phyloP scores from a whole-genome alignment of 1,140 invertebrate genomes.

The Platyura marginata region DNA sequence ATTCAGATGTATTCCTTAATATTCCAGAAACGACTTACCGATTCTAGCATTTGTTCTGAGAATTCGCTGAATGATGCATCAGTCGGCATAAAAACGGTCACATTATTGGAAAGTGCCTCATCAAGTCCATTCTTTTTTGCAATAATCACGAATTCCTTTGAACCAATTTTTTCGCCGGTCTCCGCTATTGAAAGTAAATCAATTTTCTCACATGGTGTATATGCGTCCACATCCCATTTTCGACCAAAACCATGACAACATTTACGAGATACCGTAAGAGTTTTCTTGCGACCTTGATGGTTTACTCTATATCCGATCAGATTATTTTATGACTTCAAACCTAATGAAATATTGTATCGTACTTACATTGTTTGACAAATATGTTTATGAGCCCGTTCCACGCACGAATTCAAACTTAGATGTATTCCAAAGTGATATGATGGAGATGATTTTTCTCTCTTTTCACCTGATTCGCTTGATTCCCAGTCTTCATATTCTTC shows the following conservation, averaged over 20 bases:
- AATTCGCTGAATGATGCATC: slow-evolving; percentile 32
- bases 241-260: slow-evolving; percentile 37
- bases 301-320: slow-evolving; percentile 27
- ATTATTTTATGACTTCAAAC: neutral
- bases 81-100: slow-evolving; percentile 34
- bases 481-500: slow-evolving; percentile 21
- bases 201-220: slow-evolving; percentile 25
- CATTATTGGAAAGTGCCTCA: slow-evolving; percentile 24
- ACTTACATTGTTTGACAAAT: slow-evolving; percentile 35
- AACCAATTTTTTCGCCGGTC: slow-evolving; percentile 30
- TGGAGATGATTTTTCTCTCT: slow-evolving; percentile 8
- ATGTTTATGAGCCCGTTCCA: slow-evolving; percentile 32
- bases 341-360: slow-evolving; percentile 4
- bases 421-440: slow-evolving; percentile 25
- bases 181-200: slow-evolving; percentile 29
- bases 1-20: neutral
- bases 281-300: slow-evolving; percentile 34
- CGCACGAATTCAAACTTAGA: slow-evolving; percentile 31
- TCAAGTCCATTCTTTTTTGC: slow-evolving; percentile 25
- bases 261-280: slow-evolving; percentile 32
- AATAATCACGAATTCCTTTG: slow-evolving; percentile 30
- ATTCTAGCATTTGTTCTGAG: slow-evolving; percentile 20
- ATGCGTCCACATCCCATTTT: slow-evolving; percentile 24
- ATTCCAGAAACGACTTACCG: slow-evolving; percentile 14
- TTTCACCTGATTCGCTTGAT: slow-evolving; percentile 12